phyloP scores from a whole-genome alignment of 2,888 invertebrate species.

The Anoplius nigerrimus region DNA sequence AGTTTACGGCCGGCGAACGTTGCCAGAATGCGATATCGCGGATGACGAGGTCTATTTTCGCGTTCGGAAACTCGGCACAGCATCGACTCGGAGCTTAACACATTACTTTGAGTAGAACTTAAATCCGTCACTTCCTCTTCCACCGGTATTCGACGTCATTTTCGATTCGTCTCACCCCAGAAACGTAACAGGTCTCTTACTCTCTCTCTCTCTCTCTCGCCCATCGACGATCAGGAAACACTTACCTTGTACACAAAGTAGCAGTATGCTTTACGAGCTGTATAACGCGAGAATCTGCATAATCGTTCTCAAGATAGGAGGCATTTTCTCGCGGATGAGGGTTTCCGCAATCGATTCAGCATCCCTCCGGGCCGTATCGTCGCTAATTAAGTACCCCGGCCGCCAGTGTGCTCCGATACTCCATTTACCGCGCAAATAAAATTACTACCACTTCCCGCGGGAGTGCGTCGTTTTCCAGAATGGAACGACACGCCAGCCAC shows the following conservation, averaged over 20 bases:
- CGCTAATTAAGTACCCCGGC: slow-evolving; percentile 26
- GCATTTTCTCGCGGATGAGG: slow-evolving; percentile 2
- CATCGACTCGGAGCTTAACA: background rate
- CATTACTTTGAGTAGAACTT: background rate
- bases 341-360: slow-evolving; percentile 31
- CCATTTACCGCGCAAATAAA: slow-evolving; percentile 19
- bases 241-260: no score
- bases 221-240: no score
- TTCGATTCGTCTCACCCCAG: no score
- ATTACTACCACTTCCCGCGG: slow-evolving; percentile 18
- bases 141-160: no score
- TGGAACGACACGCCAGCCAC: background rate
- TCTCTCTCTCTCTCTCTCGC: no score
- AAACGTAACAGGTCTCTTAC: no score
- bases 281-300: no score
- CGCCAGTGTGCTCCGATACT: slow-evolving; percentile 21
- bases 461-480: slow-evolving; percentile 10
- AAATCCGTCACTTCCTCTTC: background rate
- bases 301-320: no score
- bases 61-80: background rate
- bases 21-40: slow-evolving; percentile 7
- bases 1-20: no score
- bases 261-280: no score
- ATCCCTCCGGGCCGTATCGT: slow-evolving; percentile 19
- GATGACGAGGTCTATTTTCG: background rate